These are phyloP conservation scores for Diadegma fenestrale DNA, from an alignment of 2,888 invertebrate species.

Conservation along the genomic window DNA sequence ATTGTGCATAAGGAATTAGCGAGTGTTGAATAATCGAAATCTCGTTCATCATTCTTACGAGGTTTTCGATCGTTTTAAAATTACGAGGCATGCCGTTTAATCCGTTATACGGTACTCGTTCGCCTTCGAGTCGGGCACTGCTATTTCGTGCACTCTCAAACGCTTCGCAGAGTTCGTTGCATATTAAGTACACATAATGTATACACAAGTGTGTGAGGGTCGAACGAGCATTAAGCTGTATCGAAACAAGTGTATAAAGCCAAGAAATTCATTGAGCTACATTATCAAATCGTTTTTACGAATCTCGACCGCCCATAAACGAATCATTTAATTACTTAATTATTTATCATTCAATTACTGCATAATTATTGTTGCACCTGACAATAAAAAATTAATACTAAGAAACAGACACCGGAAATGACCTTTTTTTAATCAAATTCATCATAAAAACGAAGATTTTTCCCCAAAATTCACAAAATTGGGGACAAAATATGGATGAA, in stretches of 20 bases:
- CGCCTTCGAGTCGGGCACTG: slow-evolving; percentile 53
- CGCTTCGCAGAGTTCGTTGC: slow-evolving; percentile 57
- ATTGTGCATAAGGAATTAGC: neutral
- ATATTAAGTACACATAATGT: slow-evolving; percentile 46
- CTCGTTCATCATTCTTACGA: slow-evolving; percentile 32
- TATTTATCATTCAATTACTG: neutral
- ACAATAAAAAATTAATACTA: neutral
- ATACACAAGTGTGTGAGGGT: neutral
- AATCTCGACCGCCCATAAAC: slow-evolving; percentile 22
- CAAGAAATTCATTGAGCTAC: slow-evolving; percentile 33
- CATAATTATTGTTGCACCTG: neutral
- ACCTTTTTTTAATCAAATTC: neutral
- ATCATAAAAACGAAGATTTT: too few relatives aligned
- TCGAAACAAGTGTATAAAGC: slow-evolving; percentile 35
- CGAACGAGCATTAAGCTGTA: slow-evolving; percentile 34
- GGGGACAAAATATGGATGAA: too few relatives aligned
- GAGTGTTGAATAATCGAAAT: slow-evolving; percentile 35
- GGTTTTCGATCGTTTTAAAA: slow-evolving; percentile 56
- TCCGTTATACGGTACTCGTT: slow-evolving; percentile 62
- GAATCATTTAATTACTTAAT: slow-evolving; percentile 5
- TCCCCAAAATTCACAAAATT: too few relatives aligned
- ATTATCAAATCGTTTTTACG: slow-evolving; percentile 47
- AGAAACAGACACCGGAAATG: neutral
- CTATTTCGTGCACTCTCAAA: slow-evolving; percentile 51
- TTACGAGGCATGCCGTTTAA: slow-evolving; percentile 59